Percentiles rank a stretch among this genome's conserved stretches.
phyloP scores from a whole-genome alignment of 2,888 invertebrate genomes.

The Xanthorhoe designata region DNA sequence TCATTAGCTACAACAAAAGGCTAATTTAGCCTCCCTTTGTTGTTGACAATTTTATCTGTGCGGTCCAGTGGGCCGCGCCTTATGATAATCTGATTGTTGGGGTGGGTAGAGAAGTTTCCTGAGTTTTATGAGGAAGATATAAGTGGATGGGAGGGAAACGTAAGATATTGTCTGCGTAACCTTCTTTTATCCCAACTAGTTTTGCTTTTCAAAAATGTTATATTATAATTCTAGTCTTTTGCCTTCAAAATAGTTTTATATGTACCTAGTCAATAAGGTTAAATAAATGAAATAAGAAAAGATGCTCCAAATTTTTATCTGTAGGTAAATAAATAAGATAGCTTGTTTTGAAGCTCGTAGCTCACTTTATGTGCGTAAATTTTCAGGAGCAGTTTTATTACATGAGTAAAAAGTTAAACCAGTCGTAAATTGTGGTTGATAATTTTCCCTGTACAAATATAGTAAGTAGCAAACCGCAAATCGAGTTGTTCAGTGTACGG shows the following conservation, averaged over 20 bases:
- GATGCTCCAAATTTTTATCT: too few species aligned
- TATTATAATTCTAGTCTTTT: too few species aligned
- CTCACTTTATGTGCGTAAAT: too few species aligned
- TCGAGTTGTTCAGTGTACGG: too few species aligned
- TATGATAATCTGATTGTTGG: slow-evolving; percentile 73
- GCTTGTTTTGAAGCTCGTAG: too few species aligned
- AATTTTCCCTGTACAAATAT: too few species aligned
- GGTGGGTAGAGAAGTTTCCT: slow-evolving; percentile 43
- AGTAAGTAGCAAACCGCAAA: too few species aligned
- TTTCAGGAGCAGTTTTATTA: too few species aligned
- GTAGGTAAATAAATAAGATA: too few species aligned
- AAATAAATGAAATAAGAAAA: not conserved
- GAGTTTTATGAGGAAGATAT: slow-evolving; percentile 38
- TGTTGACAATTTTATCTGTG: slow-evolving; percentile 76
- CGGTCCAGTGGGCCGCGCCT: slow-evolving; percentile 71
- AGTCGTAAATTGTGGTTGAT: not conserved
- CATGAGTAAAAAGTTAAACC: not conserved
- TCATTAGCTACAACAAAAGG: slow-evolving; percentile 63
- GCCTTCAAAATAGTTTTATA: not conserved
- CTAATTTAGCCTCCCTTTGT: slow-evolving; percentile 67
- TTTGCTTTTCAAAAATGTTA: too few species aligned
- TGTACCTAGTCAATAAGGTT: not conserved
- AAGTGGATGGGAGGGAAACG: slow-evolving; percentile 33
- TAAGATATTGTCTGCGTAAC: slow-evolving; percentile 14
- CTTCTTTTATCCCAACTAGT: not conserved